Conservation (phyloP, 2,888 invertebrate genomes). For the Nycteola revayana region DNA sequence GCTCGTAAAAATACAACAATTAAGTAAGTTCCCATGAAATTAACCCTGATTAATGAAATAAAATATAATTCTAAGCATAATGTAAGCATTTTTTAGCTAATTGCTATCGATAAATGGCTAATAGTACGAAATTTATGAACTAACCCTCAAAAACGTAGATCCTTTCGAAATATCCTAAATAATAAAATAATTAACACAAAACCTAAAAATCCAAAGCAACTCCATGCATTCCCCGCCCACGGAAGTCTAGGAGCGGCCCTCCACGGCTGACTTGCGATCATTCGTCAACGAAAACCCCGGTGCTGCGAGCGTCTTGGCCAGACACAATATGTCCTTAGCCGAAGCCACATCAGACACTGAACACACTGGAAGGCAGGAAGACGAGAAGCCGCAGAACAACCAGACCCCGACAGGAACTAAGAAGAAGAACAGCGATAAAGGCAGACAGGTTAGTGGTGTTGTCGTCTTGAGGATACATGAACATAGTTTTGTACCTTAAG, state of each 20-base stretch:
- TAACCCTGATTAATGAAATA: too few relatives aligned
- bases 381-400: slow-evolving; percentile 22
- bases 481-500: too few relatives aligned
- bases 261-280: slow-evolving; percentile 60
- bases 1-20: too few relatives aligned
- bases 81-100: too few relatives aligned
- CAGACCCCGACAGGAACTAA: slow-evolving; percentile 27
- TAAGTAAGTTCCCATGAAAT: too few relatives aligned
- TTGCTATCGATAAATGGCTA: too few relatives aligned
- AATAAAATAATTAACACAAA: too few relatives aligned
- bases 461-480: too few relatives aligned
- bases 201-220: slow-evolving; percentile 33
- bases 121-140: too few relatives aligned
- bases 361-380: slow-evolving; percentile 40
- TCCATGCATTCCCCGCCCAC: slow-evolving; percentile 33
- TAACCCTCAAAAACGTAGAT: too few relatives aligned
- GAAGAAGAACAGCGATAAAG: slow-evolving; percentile 40
- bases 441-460: slow-evolving; percentile 35
- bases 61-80: too few relatives aligned
- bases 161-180: too few relatives aligned
- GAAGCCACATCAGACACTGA: slow-evolving; percentile 72
- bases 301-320: slow-evolving; percentile 48
- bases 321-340: slow-evolving; percentile 74
- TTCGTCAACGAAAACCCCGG: slow-evolving; percentile 56
- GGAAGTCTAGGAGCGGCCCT: slow-evolving; percentile 49